Evolutionary conservation across 2,797 vertebrate genomes (phyloP).

Genomic region (Ammospiza maritima): DNA sequence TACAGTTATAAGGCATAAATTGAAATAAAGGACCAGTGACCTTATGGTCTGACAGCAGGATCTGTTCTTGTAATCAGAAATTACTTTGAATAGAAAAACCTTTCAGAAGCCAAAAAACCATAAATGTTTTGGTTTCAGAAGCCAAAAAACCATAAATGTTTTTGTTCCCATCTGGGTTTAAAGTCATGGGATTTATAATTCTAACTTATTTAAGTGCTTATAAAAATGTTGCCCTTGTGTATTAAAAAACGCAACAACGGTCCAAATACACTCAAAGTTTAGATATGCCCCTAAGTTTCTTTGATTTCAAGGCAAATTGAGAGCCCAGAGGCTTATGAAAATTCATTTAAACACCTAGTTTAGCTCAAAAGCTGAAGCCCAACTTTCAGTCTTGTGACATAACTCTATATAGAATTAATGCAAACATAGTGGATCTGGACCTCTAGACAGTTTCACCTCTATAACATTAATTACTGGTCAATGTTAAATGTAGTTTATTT

Average conservation of each 20-base stretch:
- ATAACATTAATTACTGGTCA: background rate
- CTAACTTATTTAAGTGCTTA: background rate
- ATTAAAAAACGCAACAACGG: background rate
- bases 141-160: background rate
- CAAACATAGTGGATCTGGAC: background rate
- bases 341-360: background rate
- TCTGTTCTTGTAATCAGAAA: slow-evolving; percentile 28
- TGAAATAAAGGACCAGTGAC: background rate
- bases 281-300: background rate
- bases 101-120: slow-evolving; percentile 5
- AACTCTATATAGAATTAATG: background rate
- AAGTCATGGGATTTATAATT: slow-evolving; percentile 6
- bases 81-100: background rate
- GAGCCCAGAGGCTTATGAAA: background rate
- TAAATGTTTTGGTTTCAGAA: background rate
- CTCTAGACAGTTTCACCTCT: background rate
- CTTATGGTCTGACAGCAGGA: background rate
- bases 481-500: background rate
- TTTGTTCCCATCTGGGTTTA: background rate
- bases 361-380: background rate
- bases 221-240: background rate
- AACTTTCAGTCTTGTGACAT: background rate
- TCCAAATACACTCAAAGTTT: background rate
- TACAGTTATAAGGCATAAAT: background rate
- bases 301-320: background rate